phyloP scores from a whole-genome alignment of 1,140 invertebrate genomes.

The Venturia canescens region DNA sequence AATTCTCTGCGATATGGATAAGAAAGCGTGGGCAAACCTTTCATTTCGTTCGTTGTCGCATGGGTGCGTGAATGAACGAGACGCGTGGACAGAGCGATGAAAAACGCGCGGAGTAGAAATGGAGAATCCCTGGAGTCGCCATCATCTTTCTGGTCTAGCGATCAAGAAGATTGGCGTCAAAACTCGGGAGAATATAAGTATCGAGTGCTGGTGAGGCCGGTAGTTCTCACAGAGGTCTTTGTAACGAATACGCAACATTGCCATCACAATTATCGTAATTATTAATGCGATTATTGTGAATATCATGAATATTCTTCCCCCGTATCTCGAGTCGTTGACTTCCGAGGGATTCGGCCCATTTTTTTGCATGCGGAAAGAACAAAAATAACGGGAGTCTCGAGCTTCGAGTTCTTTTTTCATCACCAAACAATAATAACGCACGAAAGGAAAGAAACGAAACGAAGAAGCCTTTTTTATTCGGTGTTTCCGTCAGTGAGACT shows the following conservation, averaged over 20 bases:
- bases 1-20: not conserved
- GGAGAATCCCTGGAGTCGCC: slow-evolving; percentile 1
- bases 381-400: not conserved
- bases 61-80: not conserved
- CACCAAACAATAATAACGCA: slow-evolving; percentile 13
- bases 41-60: not conserved
- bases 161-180: slow-evolving; percentile 9
- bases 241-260: not conserved
- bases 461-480: not conserved
- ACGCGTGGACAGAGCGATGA: not conserved
- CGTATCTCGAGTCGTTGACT: not conserved
- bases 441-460: not conserved
- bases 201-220: not conserved
- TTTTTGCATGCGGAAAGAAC: not conserved
- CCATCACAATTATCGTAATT: not conserved
- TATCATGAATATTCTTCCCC: not conserved
- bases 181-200: slow-evolving; percentile 6
- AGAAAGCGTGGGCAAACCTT: slow-evolving; percentile 1
- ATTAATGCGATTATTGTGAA: not conserved
- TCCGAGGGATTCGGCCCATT: not conserved
- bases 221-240: slow-evolving; percentile 13
- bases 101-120: not conserved
- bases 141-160: slow-evolving; percentile 22
- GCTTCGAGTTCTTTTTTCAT: not conserved
- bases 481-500: not conserved